Evolutionary conservation across 1,140 invertebrate species (phyloP).

Genomic region (Geopemphigus sp.): DNA sequence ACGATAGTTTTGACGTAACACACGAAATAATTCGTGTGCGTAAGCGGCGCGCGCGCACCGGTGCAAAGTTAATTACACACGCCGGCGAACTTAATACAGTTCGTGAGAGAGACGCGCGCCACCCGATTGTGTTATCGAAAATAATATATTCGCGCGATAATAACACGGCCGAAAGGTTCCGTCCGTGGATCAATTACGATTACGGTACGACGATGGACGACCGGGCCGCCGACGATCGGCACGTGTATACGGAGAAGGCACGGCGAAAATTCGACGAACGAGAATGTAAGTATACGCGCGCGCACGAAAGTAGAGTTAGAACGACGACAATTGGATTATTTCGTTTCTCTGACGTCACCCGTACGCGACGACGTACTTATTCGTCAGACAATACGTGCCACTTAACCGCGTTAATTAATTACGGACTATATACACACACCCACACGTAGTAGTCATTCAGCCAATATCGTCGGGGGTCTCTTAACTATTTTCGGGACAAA

Average conservation of each 20-base stretch:
- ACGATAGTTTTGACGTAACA: background rate
- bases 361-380: background rate
- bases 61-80: slow-evolving; percentile 44
- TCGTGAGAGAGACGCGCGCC: background rate
- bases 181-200: background rate
- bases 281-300: background rate
- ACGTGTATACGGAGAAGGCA: background rate
- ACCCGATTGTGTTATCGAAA: slow-evolving; percentile 39
- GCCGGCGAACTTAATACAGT: slow-evolving; percentile 11
- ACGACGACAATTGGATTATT: slow-evolving; percentile 1
- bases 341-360: background rate
- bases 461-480: too few relatives aligned
- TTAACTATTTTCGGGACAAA: too few relatives aligned
- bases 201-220: too few relatives aligned
- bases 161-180: background rate
- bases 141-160: background rate
- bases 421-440: too few relatives aligned
- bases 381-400: slow-evolving; percentile 6
- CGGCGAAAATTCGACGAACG: background rate
- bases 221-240: too few relatives aligned
- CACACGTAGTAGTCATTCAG: too few relatives aligned
- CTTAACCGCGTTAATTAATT: background rate
- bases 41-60: background rate
- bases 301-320: background rate
- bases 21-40: slow-evolving; percentile 22